phyloP scores from a whole-genome alignment of 2,888 invertebrate species.

The Mantis religiosa region DNA sequence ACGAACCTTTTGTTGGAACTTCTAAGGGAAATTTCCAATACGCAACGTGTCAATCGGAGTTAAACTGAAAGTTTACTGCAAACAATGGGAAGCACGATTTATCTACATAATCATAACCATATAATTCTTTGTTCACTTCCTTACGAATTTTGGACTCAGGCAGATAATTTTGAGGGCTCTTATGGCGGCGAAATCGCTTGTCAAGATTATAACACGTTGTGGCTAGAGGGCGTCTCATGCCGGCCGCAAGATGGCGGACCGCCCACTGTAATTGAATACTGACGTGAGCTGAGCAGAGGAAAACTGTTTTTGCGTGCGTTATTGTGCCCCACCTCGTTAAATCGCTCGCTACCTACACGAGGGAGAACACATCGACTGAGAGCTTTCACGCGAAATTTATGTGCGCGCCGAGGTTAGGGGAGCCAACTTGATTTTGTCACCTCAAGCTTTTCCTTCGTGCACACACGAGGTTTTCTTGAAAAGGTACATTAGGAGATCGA shows the following conservation, averaged over 20 bases:
- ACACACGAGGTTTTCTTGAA: neutral
- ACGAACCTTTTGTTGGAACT: no score
- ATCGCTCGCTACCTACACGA: neutral
- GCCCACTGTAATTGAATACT: constrained; percentile 24
- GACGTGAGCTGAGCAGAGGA: constrained; percentile 13
- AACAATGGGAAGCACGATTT: no score
- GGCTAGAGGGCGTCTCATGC: neutral
- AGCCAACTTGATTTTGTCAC: neutral
- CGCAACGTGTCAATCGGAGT: no score
- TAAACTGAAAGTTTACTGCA: no score
- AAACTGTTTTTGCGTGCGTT: constrained; percentile 13
- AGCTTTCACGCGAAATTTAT: neutral
- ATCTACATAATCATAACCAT: no score
- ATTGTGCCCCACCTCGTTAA: neutral
- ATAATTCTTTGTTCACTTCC: no score
- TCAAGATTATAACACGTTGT: neutral
- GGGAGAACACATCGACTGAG: neutral
- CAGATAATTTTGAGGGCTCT: neutral
- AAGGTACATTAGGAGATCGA: neutral
- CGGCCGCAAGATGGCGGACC: constrained; percentile 2
- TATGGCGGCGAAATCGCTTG: neutral
- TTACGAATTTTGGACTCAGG: no score
- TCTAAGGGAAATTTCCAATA: no score
- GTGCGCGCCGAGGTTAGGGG: neutral
- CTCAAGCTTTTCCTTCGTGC: neutral